These are phyloP conservation scores for Hedya salicella DNA, from an alignment of 2,888 invertebrate species.

Conservation along the genomic window DNA sequence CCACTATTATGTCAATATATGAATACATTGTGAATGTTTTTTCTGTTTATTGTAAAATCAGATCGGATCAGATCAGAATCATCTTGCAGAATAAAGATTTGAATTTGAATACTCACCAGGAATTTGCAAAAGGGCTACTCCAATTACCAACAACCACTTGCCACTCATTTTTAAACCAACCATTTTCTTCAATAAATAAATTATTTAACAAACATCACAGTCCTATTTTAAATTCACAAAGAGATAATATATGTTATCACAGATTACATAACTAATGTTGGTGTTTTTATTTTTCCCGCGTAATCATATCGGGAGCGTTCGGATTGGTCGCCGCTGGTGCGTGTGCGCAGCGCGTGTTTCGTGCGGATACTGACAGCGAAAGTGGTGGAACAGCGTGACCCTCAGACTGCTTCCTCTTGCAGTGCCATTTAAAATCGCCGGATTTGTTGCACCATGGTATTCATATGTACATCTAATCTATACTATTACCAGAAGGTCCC, in stretches of 20 bases:
- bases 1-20: too few species aligned
- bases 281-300: constrained; percentile 36
- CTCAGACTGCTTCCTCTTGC: constrained; percentile 45
- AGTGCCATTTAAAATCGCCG: constrained; percentile 11
- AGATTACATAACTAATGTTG: constrained; percentile 32
- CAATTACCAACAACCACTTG: constrained; percentile 75
- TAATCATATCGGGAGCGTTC: constrained; percentile 43
- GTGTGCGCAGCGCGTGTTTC: constrained; percentile 61
- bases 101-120: constrained; percentile 61
- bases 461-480: too few species aligned
- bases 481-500: too few species aligned
- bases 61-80: too few species aligned
- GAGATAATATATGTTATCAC: constrained; percentile 36
- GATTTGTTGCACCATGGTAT: background rate
- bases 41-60: too few species aligned
- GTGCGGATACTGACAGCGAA: constrained; percentile 71
- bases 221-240: constrained; percentile 12
- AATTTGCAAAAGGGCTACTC: constrained; percentile 70
- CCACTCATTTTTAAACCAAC: constrained; percentile 59
- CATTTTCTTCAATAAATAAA: constrained; percentile 22
- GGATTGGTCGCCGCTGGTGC: constrained; percentile 65
- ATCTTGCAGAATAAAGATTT: too few species aligned
- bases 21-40: too few species aligned
- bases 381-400: constrained; percentile 62
- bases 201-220: constrained; percentile 31